Evolutionary conservation across 2,113 vertebrate genomes (phyloP), one percentile per base, ranked within the genome.

Genomic region (Pseudois nayaur): DNA sequence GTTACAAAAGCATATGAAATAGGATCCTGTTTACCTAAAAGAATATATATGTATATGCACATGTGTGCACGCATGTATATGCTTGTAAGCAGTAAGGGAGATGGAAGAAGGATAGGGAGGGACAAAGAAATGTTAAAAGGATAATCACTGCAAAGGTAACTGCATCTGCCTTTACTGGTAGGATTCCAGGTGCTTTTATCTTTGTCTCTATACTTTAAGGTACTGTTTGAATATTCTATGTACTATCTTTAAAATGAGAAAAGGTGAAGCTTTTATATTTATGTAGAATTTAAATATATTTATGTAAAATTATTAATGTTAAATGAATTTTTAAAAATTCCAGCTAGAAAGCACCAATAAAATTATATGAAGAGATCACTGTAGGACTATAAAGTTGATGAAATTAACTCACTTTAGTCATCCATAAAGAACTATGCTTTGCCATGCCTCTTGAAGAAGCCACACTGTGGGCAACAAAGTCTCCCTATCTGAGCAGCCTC

Each of bases 241-340:
- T 71, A 91, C 55, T 40, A 92, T 89, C 83, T 85, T 92, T 81
- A 87, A 40, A 59, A 85, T 85, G 25, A 89, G 84, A 94, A 95
- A 91, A 79, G 67, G 40, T 2, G 5, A 94, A 92, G 19, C 33
- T 93, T 95, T 90, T 84, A 71, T 81, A 59, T 81, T 81, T 81
- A 67, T 57, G 78, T 52, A 81, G 52, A 81, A 21, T 50, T 81
- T 36, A 71, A 71, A 71, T 67, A 55, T 85, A 59, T 79, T 81
- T 85, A 48, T 50, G 45, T 81, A 81, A 81, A 81, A 50, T 50
- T 50, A 50, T 81, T 50, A 21, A 81, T 19, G 29, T 52, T 50
- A 13, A 52, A 52, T 52, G 48, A 52, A 81, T 50, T 33, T 81
- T 52, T 33, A 0, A 33, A 81, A 81, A 33, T n/a, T 89, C 52